phyloP scores from a whole-genome alignment of 2,113 vertebrate genomes.

The Poeciliopsis turrubarensis region DNA sequence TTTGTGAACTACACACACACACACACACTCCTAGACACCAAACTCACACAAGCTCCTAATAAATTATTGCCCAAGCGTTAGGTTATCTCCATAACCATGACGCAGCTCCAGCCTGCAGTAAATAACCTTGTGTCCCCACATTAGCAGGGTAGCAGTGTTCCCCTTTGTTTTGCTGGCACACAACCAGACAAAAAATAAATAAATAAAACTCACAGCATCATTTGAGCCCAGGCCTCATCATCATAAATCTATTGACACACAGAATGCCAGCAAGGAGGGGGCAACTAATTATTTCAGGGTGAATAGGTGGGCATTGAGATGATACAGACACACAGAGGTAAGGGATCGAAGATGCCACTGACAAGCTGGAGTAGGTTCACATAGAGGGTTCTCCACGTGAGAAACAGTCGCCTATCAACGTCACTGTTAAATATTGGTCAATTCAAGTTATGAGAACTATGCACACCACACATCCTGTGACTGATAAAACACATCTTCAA shows the following conservation, averaged over 20 bases:
- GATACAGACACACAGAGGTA: slow-evolving; percentile 53
- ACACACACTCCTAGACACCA: slow-evolving; percentile 1
- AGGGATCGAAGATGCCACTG: slow-evolving; percentile 33
- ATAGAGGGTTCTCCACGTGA: neutral
- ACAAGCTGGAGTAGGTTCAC: slow-evolving; percentile 20
- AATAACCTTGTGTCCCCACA: slow-evolving; percentile 77
- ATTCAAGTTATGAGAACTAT: neutral
- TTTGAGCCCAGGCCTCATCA: slow-evolving; percentile 50
- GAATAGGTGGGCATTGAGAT: slow-evolving; percentile 62
- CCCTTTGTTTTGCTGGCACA: slow-evolving; percentile 56
- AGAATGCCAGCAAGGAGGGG: slow-evolving; percentile 53
- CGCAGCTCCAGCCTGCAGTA: slow-evolving; percentile 63
- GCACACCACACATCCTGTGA: neutral
- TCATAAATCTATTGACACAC: slow-evolving; percentile 64
- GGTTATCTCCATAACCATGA: slow-evolving; percentile 75
- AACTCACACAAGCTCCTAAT: slow-evolving; percentile 31
- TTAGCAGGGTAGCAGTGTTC: slow-evolving; percentile 74
- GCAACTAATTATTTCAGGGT: slow-evolving; percentile 78
- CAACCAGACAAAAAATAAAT: slow-evolving; percentile 17
- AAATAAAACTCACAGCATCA: slow-evolving; percentile 28
- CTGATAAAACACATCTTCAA: neutral
- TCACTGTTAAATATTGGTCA: slow-evolving; percentile 17
- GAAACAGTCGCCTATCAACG: slow-evolving; percentile 2
- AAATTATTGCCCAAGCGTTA: slow-evolving; percentile 71
- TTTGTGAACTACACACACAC: slow-evolving; percentile 21